Conservation (phyloP, 2,888 invertebrate genomes). For the Heteropelma amictum region DNA sequence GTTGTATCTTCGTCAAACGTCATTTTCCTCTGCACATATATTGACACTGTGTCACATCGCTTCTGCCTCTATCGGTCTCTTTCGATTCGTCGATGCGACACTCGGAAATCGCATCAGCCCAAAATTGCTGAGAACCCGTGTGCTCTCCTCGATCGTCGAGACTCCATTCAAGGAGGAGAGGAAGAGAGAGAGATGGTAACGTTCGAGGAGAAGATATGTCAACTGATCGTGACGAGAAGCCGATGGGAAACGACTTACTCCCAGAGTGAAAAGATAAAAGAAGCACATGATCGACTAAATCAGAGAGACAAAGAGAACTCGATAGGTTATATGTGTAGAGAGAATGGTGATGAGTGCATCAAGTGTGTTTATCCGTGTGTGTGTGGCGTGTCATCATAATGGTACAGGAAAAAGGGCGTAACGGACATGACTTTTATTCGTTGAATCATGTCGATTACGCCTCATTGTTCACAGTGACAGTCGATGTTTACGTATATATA, state of each 20-base stretch:
- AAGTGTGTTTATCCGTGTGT: too few relatives aligned
- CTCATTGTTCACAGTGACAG: background rate
- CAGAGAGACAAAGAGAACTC: slow-evolving; percentile 25
- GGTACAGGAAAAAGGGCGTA: background rate
- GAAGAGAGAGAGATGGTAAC: background rate
- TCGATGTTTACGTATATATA: background rate
- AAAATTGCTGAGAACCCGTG: slow-evolving; percentile 37
- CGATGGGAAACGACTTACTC: slow-evolving; percentile 21
- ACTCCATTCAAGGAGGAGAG: slow-evolving; percentile 13
- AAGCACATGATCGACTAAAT: background rate
- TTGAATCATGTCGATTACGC: background rate
- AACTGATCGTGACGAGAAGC: slow-evolving; percentile 15
- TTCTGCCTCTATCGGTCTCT: background rate
- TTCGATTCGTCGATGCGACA: slow-evolving; percentile 20
- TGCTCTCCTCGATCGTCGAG: slow-evolving; percentile 22
- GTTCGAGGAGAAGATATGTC: slow-evolving; percentile 26
- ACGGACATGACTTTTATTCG: background rate
- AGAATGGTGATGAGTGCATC: slow-evolving; percentile 35
- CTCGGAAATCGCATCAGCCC: slow-evolving; percentile 41
- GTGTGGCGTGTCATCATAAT: slow-evolving; percentile 14
- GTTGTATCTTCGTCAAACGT: background rate
- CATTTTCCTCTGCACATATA: slow-evolving; percentile 7
- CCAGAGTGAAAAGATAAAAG: slow-evolving; percentile 18
- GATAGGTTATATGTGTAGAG: background rate
- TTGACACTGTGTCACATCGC: slow-evolving; percentile 21